These are phyloP conservation scores for Hycleus phaleratus DNA, from an alignment of 1,140 invertebrate species.

Conservation along the genomic window DNA sequence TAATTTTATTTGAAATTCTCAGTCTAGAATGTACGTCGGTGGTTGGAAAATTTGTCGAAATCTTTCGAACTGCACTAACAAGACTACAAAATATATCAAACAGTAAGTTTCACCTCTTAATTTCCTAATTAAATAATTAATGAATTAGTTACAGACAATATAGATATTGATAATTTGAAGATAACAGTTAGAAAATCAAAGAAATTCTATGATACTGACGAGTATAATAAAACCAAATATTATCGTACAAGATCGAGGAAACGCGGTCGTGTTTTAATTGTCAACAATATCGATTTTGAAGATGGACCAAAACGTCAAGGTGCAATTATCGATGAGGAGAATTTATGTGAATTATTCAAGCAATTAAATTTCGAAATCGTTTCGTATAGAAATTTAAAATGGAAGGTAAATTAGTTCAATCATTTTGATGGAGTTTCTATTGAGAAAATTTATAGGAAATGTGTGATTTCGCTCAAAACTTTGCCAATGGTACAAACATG, in stretches of 20 bases:
- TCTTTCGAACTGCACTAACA: not conserved
- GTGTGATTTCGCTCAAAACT: slow-evolving; percentile 31
- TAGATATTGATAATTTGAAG: not conserved
- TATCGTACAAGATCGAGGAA: slow-evolving; percentile 47
- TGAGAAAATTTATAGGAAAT: slow-evolving; percentile 37
- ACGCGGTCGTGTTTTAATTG: slow-evolving; percentile 48
- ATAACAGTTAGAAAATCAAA: slow-evolving; percentile 3
- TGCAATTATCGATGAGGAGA: slow-evolving; percentile 43
- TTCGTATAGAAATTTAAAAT: slow-evolving; percentile 1
- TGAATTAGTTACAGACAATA: too few relatives aligned
- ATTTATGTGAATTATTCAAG: slow-evolving; percentile 44
- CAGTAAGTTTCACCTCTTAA: not conserved
- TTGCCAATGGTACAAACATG: slow-evolving; percentile 35
- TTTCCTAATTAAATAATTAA: too few relatives aligned
- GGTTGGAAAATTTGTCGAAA: not conserved
- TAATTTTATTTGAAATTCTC: slow-evolving; percentile 2
- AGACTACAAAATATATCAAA: not conserved
- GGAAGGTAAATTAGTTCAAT: too few relatives aligned
- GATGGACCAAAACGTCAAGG: slow-evolving; percentile 37
- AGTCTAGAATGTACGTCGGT: not conserved
- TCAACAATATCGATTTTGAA: slow-evolving; percentile 46
- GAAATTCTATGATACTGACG: slow-evolving; percentile 1
- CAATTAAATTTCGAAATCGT: slow-evolving; percentile 47
- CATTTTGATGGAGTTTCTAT: too few relatives aligned
- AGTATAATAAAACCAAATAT: slow-evolving; percentile 4